Conservation (phyloP, 2,797 vertebrate genomes). For the Acanthurus leucopareius region DNA sequence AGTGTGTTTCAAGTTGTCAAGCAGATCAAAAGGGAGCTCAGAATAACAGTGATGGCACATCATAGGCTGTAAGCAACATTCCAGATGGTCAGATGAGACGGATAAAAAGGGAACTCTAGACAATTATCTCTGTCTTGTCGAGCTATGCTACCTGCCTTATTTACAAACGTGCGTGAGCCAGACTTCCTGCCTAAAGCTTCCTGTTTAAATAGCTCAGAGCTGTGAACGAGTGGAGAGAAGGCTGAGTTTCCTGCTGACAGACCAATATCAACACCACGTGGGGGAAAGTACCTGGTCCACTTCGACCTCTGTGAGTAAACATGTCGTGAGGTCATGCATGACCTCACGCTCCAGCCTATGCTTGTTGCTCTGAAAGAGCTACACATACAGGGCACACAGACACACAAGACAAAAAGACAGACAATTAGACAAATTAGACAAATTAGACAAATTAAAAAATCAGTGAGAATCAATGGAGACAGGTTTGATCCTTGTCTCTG, state of each 20-base stretch:
- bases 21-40: neutral
- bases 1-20: neutral
- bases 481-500: slow-evolving; percentile 17
- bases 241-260: slow-evolving; percentile 87
- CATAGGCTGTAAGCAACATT: slow-evolving; percentile 9
- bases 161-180: slow-evolving; percentile 68
- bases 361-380: slow-evolving; percentile 94
- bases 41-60: slow-evolving; percentile 9
- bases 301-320: slow-evolving; percentile 91
- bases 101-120: slow-evolving; percentile 21
- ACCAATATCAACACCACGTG: slow-evolving; percentile 62
- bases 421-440: slow-evolving; percentile 68
- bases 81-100: slow-evolving; percentile 14
- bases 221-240: slow-evolving; percentile 55
- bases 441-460: slow-evolving; percentile 17
- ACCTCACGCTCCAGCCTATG: slow-evolving; percentile 82
- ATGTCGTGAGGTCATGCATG: slow-evolving; percentile 83
- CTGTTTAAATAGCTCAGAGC: slow-evolving; percentile 74
- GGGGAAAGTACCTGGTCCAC: slow-evolving; percentile 90
- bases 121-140: slow-evolving; percentile 22
- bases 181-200: slow-evolving; percentile 79
- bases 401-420: slow-evolving; percentile 59
- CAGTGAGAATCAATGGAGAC: slow-evolving; percentile 24
- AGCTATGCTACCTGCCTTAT: slow-evolving; percentile 64
- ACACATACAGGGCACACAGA: slow-evolving; percentile 55